Evolutionary conservation across 2,113 vertebrate species (phyloP), one percentile per base, ranked within the genome.

Genomic region (Erinaceus europaeus): DNA sequence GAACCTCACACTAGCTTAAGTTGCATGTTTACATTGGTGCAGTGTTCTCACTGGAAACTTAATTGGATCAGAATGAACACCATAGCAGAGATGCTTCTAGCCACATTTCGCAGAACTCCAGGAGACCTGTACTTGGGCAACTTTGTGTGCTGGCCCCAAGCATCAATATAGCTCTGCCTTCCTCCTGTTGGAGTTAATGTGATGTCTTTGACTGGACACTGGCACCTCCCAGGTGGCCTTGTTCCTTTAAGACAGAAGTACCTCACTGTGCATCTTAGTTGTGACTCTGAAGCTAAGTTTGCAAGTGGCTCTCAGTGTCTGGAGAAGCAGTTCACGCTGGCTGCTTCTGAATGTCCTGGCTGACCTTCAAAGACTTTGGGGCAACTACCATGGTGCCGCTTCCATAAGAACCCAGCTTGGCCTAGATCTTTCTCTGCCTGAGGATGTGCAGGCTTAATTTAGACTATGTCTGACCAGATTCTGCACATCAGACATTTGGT

Each of bases 1-100:
- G 86, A 91, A 71, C 89, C 90, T 91, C 79, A 34, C 74, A 59
- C 89, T 74, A 71, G 76, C 74, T 52, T 92, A 80, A 80, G 55
- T 74, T 90, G 92, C 89, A 20, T 74, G 65, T 95, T 88, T 90
- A 90, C 89, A 68, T 90, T 88, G 65, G 67, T 88, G 48, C 88
- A 40, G 34, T 80, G 50, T 91, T 74, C 72, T 64, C 53, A 40
- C 68, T 64, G 36, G 77, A 68, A 68, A 23, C 50, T 38, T 77
- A 52, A 36, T 65, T 72, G 61, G 73, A 78, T 62, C 64, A 29
- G 44, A 86, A 61, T 55, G 50, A 80, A 86, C 64, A 90, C 42
- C 59, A 81, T 61, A 80, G 81, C 79, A 20, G 84, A 94, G 50
- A 81, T 29, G 12, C 65, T 89, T 86, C 77, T 88, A 57, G 57